phyloP scores from a whole-genome alignment of 1,140 invertebrate species.

The Leptinotarsa undecemlineata region DNA sequence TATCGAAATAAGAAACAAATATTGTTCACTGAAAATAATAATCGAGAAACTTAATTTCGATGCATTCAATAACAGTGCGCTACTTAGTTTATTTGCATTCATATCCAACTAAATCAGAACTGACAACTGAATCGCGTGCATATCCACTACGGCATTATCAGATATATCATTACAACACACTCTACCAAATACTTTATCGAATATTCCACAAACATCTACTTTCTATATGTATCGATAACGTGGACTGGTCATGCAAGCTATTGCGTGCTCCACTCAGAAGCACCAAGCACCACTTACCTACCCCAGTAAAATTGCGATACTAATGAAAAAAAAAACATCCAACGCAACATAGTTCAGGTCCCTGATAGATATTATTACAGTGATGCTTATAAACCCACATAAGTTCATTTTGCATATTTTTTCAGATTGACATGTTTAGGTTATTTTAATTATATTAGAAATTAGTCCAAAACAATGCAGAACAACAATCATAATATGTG shows the following conservation, averaged over 20 bases:
- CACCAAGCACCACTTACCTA: conserved; percentile 5
- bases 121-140: background rate
- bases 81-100: background rate
- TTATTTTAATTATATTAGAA: too few relatives aligned
- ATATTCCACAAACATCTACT: conserved; percentile 2
- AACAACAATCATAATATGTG: too few relatives aligned
- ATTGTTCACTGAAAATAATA: too few relatives aligned
- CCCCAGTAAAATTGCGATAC: background rate
- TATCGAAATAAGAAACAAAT: too few relatives aligned
- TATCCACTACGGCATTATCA: background rate
- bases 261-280: background rate
- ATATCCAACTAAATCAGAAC: background rate
- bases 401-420: too few relatives aligned
- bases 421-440: too few relatives aligned
- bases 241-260: background rate
- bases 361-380: background rate
- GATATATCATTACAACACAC: conserved; percentile 6
- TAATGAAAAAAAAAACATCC: background rate
- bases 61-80: background rate
- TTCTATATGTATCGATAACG: background rate
- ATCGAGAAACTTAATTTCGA: too few relatives aligned
- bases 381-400: too few relatives aligned
- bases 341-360: background rate
- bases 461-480: too few relatives aligned
- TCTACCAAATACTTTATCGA: conserved; percentile 1